Evolutionary conservation across 35 echinoderm and acorn worm genomes (phyloP).

Genomic region (Strongylocentrotus purpuratus): DNA sequence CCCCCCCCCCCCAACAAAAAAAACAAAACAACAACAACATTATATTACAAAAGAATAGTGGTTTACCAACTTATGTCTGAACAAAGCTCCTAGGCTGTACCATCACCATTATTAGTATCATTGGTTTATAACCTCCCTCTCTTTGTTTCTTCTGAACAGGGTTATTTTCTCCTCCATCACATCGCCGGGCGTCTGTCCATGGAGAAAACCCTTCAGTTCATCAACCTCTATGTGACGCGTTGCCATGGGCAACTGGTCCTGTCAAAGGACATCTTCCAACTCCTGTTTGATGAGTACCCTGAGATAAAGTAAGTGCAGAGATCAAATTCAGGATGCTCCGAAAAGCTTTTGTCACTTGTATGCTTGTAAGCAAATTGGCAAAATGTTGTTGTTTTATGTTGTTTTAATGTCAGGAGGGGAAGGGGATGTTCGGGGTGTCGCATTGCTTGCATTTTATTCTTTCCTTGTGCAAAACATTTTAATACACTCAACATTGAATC

Average conservation of each 20-base stretch:
- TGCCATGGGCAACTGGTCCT: conserved; percentile 76
- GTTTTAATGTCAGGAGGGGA: too few relatives aligned
- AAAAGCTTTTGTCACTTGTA: background rate
- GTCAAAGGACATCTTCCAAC: conserved; percentile 75
- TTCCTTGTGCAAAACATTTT: background rate
- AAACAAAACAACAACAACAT: too few relatives aligned
- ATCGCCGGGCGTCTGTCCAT: conserved; percentile 62
- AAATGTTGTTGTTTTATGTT: too few relatives aligned
- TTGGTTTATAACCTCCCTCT: background rate
- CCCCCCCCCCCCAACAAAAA: too few relatives aligned
- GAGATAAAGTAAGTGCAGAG: conserved; percentile 64
- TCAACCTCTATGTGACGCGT: conserved; percentile 60
- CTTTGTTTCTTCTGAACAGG: conserved; percentile 54
- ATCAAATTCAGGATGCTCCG: background rate
- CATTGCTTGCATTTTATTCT: background rate
- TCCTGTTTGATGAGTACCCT: conserved; percentile 79
- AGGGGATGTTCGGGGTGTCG: background rate
- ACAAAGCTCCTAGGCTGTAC: background rate
- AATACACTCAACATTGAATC: too few relatives aligned
- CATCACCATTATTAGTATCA: too few relatives aligned
- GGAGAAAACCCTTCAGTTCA: conserved; percentile 48
- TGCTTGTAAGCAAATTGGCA: background rate
- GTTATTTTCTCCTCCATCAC: conserved; percentile 84
- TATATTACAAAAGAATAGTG: too few relatives aligned
- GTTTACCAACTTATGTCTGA: too few relatives aligned